Evolutionary conservation across 2,888 invertebrate species (phyloP).

Genomic region (Congeria kusceri): DNA sequence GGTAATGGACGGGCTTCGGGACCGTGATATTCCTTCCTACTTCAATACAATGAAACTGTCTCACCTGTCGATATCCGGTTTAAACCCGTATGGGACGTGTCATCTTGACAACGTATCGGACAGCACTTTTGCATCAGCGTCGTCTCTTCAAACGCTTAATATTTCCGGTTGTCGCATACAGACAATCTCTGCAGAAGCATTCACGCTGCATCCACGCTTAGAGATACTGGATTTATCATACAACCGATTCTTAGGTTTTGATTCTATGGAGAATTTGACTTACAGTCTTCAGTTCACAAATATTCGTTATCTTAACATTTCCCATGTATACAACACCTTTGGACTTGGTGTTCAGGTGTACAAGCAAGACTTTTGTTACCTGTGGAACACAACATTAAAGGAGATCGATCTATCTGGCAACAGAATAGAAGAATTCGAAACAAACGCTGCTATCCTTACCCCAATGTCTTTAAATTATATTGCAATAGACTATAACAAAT

Average conservation of each 20-base stretch:
- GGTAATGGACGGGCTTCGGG: no score
- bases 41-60: no score
- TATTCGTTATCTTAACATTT: slow-evolving; percentile 21
- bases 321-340: slow-evolving; percentile 34
- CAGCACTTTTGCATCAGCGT: no score
- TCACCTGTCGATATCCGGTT: no score
- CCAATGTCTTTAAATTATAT: slow-evolving; percentile 25
- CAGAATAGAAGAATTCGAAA: slow-evolving; percentile 31
- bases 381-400: slow-evolving; percentile 30
- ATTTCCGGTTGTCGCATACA: slow-evolving; percentile 28
- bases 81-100: no score
- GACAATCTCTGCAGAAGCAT: slow-evolving; percentile 29
- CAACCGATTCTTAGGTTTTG: slow-evolving; percentile 31
- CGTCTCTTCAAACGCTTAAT: neutral
- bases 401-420: slow-evolving; percentile 36
- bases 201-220: slow-evolving; percentile 13
- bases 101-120: no score
- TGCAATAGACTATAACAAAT: slow-evolving; percentile 21
- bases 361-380: slow-evolving; percentile 21
- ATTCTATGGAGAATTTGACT: slow-evolving; percentile 27
- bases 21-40: no score
- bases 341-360: slow-evolving; percentile 9
- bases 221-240: slow-evolving; percentile 27
- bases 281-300: slow-evolving; percentile 38
- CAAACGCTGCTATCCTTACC: slow-evolving; percentile 3